Conservation (phyloP, 2,888 invertebrate genomes). For the Diploptera punctata region DNA sequence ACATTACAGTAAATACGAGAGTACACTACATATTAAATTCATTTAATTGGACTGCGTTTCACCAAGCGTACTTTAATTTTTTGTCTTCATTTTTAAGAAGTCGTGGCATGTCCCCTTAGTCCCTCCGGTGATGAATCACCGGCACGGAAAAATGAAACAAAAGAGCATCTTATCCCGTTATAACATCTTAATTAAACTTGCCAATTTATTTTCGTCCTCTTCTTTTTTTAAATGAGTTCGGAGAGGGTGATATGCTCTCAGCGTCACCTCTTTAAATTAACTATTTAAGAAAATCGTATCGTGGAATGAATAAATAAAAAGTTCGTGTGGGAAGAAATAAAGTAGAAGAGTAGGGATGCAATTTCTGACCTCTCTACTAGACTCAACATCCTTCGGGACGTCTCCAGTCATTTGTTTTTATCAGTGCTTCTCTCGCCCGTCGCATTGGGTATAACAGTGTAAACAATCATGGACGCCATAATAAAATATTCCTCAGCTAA, state of each 20-base stretch:
- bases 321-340: constrained; percentile 1
- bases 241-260: not conserved
- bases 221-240: constrained; percentile 12
- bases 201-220: constrained; percentile 52
- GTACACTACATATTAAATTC: too few relatives aligned
- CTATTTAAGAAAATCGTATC: constrained; percentile 59
- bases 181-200: constrained; percentile 59
- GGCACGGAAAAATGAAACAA: constrained; percentile 41
- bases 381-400: constrained; percentile 26
- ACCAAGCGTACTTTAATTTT: not conserved
- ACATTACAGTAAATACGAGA: too few relatives aligned
- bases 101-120: not conserved
- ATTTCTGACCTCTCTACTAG: constrained; percentile 28
- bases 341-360: constrained; percentile 15
- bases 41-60: too few relatives aligned
- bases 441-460: too few relatives aligned
- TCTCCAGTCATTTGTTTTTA: constrained; percentile 33
- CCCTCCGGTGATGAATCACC: constrained; percentile 18
- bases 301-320: constrained; percentile 56
- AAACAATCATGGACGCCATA: not conserved
- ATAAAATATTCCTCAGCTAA: too few relatives aligned
- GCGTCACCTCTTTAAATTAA: constrained; percentile 53
- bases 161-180: constrained; percentile 43
- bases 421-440: constrained; percentile 14
- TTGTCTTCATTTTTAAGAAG: not conserved